phyloP scores from a whole-genome alignment of 2,888 invertebrate species.

The Sphaerophoria taeniata region DNA sequence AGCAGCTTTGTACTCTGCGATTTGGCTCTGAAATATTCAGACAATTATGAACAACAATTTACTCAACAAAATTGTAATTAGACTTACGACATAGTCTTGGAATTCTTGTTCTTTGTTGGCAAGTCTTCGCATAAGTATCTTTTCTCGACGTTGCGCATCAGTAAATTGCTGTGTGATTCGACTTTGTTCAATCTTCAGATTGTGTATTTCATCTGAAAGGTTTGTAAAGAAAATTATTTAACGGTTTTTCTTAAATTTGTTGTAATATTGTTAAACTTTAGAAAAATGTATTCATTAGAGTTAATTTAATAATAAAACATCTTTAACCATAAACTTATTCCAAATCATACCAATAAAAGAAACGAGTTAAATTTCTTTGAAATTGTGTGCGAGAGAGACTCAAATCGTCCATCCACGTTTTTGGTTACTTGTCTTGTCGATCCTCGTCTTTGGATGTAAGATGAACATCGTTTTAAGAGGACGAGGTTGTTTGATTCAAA shows the following conservation, averaged over 20 bases:
- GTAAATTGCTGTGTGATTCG: slow-evolving; percentile 91
- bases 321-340: slow-evolving; percentile 79
- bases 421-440: slow-evolving; percentile 57
- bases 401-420: slow-evolving; percentile 72
- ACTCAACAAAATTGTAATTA: neutral
- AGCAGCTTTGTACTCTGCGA: slow-evolving; percentile 95
- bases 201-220: slow-evolving; percentile 81
- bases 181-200: slow-evolving; percentile 88
- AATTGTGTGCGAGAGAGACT: slow-evolving; percentile 70
- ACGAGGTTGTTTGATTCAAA: slow-evolving; percentile 45
- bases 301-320: slow-evolving; percentile 45
- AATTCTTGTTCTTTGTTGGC: slow-evolving; percentile 98
- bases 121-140: slow-evolving; percentile 94
- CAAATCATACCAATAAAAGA: slow-evolving; percentile 82
- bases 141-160: slow-evolving; percentile 95
- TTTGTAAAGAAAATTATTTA: slow-evolving; percentile 25
- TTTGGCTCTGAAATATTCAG: slow-evolving; percentile 88
- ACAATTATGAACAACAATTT: neutral
- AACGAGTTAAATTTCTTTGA: slow-evolving; percentile 80
- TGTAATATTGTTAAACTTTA: slow-evolving; percentile 28
- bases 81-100: slow-evolving; percentile 96
- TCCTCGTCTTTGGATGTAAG: slow-evolving; percentile 69
- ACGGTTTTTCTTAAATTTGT: neutral
- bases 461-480: slow-evolving; percentile 52
- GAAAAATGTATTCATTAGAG: slow-evolving; percentile 65